phyloP scores from a whole-genome alignment of 2,113 vertebrate species.

The Bubo bubo region DNA sequence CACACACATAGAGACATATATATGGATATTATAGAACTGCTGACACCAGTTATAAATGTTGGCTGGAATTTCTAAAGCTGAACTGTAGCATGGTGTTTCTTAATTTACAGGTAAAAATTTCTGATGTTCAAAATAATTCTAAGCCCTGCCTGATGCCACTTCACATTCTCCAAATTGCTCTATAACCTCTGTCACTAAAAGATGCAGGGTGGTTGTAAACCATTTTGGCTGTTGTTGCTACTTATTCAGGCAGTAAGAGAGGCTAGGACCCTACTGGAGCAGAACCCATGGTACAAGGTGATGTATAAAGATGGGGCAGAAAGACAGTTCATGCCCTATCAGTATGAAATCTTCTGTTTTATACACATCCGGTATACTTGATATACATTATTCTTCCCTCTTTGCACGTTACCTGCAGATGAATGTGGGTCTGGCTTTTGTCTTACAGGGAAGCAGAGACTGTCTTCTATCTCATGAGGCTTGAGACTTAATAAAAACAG shows the following conservation, averaged over 20 bases:
- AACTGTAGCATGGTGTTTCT: background rate
- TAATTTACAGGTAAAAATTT: background rate
- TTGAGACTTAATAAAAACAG: background rate
- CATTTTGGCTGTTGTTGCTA: background rate
- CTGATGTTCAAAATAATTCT: background rate
- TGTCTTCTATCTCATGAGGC: background rate
- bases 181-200: background rate
- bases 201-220: background rate
- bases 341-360: background rate
- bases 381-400: background rate
- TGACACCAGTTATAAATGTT: background rate
- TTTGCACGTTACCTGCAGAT: background rate
- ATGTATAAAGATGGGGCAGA: background rate
- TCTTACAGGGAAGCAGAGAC: background rate
- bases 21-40: background rate
- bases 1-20: background rate
- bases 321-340: background rate
- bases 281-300: background rate
- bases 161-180: background rate
- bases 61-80: background rate
- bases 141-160: background rate
- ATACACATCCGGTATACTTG: background rate
- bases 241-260: background rate
- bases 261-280: background rate
- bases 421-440: background rate